These are phyloP conservation scores for Mimas tiliae DNA, from an alignment of 2,888 invertebrate genomes.

Conservation along the genomic window DNA sequence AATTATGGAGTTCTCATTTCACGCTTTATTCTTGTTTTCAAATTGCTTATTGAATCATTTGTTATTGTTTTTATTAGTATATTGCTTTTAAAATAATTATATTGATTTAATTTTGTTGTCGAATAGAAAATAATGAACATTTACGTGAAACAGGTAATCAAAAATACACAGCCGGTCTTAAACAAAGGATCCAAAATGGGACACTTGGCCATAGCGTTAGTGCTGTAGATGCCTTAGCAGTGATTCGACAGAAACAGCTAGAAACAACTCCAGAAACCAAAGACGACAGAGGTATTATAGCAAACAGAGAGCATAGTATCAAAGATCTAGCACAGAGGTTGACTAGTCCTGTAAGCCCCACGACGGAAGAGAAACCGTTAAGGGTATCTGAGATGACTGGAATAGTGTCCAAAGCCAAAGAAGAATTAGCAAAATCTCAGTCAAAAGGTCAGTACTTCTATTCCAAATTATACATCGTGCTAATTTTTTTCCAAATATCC, in stretches of 20 bases:
- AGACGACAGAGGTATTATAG: constrained; percentile 86
- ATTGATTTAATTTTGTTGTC: background rate
- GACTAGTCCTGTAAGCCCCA: constrained; percentile 86
- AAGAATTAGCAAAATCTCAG: constrained; percentile 94
- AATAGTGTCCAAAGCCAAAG: constrained; percentile 96
- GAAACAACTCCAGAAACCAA: constrained; percentile 85
- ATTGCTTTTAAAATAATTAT: constrained; percentile 14
- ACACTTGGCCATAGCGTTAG: constrained; percentile 82
- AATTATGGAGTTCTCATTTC: constrained; percentile 9
- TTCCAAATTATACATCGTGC: background rate
- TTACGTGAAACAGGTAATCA: constrained; percentile 74
- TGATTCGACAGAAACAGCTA: constrained; percentile 80
- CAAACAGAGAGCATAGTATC: constrained; percentile 93
- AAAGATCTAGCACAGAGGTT: constrained; percentile 95
- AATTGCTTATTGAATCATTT: constrained; percentile 22
- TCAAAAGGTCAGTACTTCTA: constrained; percentile 85
- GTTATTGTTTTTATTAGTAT: background rate
- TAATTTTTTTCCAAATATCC: background rate
- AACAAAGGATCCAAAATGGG: constrained; percentile 86
- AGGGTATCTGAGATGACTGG: constrained; percentile 94
- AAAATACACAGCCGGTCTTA: constrained; percentile 83
- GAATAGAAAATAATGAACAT: background rate
- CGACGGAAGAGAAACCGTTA: constrained; percentile 86
- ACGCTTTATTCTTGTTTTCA: constrained; percentile 21
- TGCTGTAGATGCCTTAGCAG: constrained; percentile 69